These are phyloP conservation scores for Protobothrops mucrosquamatus DNA, from an alignment of 2,113 vertebrate genomes.

Conservation along the genomic window DNA sequence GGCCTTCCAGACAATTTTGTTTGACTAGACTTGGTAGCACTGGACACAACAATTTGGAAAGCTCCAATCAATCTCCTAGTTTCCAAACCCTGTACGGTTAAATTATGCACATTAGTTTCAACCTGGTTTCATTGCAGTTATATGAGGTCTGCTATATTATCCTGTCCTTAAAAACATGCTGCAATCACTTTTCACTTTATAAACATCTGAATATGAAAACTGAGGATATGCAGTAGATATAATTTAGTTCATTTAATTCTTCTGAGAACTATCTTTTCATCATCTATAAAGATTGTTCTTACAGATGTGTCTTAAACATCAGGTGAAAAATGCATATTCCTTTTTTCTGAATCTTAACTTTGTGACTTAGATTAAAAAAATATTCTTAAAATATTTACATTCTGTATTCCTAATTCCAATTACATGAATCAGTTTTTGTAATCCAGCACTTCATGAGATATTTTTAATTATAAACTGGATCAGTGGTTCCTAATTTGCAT, in stretches of 20 bases:
- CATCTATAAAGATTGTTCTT: background rate
- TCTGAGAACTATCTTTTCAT: background rate
- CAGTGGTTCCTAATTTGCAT: background rate
- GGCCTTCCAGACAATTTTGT: slow-evolving; percentile 65
- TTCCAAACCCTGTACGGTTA: slow-evolving; percentile 77
- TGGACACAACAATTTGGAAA: slow-evolving; percentile 78
- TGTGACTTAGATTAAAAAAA: background rate
- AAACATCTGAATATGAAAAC: slow-evolving; percentile 53
- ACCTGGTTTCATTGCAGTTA: slow-evolving; percentile 58
- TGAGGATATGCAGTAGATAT: background rate
- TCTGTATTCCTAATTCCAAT: background rate
- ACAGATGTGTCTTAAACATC: background rate
- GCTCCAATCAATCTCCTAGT: slow-evolving; percentile 59
- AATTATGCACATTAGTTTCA: slow-evolving; percentile 63
- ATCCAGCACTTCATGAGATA: background rate
- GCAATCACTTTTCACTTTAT: slow-evolving; percentile 49
- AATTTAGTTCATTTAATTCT: background rate
- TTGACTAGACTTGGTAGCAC: slow-evolving; percentile 65
- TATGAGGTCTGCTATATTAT: slow-evolving; percentile 67
- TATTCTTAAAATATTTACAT: background rate
- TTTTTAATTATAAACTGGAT: background rate
- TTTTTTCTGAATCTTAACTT: background rate
- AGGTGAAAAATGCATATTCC: background rate
- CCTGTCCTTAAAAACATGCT: slow-evolving; percentile 65
- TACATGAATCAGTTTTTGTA: background rate